These are phyloP conservation scores for Gadus macrocephalus DNA, from an alignment of 2,113 vertebrate genomes.

Conservation along the genomic window DNA sequence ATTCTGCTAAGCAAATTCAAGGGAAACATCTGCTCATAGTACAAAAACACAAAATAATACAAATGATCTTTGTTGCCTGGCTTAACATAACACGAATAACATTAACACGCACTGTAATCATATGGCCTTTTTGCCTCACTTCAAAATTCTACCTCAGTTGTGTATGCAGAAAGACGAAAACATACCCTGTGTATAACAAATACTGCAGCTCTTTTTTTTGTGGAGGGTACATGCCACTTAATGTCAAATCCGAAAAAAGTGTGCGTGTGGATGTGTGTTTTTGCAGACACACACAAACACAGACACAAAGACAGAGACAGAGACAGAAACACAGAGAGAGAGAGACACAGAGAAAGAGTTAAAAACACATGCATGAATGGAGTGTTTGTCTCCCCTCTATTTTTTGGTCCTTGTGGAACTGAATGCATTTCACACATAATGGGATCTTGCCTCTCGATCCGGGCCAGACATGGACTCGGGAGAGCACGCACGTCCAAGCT, in stretches of 20 bases:
- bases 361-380: not conserved
- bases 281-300: not conserved
- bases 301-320: not conserved
- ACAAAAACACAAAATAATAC: too few species aligned
- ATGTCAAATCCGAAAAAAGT: too few species aligned
- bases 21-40: too few species aligned
- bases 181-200: too few species aligned
- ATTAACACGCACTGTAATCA: not conserved
- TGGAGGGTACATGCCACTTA: too few species aligned
- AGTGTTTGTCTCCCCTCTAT: slow-evolving; percentile 42
- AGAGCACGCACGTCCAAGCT: slow-evolving; percentile 59
- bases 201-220: too few species aligned
- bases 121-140: not conserved
- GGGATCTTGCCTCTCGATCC: slow-evolving; percentile 57
- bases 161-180: too few species aligned
- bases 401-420: slow-evolving; percentile 51
- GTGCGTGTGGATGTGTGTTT: not conserved
- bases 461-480: slow-evolving; percentile 56
- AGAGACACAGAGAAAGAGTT: not conserved
- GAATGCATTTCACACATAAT: slow-evolving; percentile 71
- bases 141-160: too few species aligned
- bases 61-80: too few species aligned
- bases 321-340: slow-evolving; percentile 9
- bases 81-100: too few species aligned
- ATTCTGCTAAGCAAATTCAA: too few species aligned